A percentile compares a stretch with the other conserved stretches of the same genome.
Conservation (phyloP, 92 coral and sea anemone genomes). For the Siderastrea siderea region DNA sequence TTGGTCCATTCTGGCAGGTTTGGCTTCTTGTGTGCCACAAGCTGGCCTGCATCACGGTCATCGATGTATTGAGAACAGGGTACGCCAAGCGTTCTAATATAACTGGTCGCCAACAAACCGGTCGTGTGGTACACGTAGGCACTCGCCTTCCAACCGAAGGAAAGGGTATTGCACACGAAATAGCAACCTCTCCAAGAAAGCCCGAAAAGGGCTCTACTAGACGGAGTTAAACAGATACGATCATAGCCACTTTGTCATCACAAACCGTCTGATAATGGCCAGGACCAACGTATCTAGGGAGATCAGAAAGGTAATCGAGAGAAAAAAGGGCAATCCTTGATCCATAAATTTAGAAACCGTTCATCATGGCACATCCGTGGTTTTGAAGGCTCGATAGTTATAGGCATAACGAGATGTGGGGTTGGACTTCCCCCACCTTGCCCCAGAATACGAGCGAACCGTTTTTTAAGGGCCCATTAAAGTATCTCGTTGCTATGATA, state of each 20-base stretch:
- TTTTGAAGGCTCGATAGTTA: constrained; percentile 72
- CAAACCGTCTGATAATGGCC: constrained; percentile 75
- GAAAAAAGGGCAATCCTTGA: constrained; percentile 66
- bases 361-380: constrained; percentile 81
- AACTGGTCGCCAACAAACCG: constrained; percentile 64
- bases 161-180: constrained; percentile 59
- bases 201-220: constrained; percentile 71
- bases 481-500: too few species aligned
- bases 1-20: constrained; percentile 34
- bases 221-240: constrained; percentile 52
- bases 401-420: constrained; percentile 78
- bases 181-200: constrained; percentile 71
- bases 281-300: constrained; percentile 69
- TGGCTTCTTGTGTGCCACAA: constrained; percentile 21
- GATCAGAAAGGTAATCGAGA: constrained; percentile 67
- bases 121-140: constrained; percentile 70
- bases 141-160: constrained; percentile 82
- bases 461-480: too few species aligned
- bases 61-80: constrained; percentile 77
- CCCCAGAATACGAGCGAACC: constrained; percentile 75
- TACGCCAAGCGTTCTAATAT: constrained; percentile 48
- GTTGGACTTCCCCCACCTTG: constrained; percentile 53
- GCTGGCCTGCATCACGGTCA: constrained; percentile 74
- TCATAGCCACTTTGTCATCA: constrained; percentile 85
- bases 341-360: constrained; percentile 70